These are phyloP conservation scores for Holothuria glaberrima DNA, from an alignment of 35 echinoderm and acorn worm species.

Conservation along the genomic window DNA sequence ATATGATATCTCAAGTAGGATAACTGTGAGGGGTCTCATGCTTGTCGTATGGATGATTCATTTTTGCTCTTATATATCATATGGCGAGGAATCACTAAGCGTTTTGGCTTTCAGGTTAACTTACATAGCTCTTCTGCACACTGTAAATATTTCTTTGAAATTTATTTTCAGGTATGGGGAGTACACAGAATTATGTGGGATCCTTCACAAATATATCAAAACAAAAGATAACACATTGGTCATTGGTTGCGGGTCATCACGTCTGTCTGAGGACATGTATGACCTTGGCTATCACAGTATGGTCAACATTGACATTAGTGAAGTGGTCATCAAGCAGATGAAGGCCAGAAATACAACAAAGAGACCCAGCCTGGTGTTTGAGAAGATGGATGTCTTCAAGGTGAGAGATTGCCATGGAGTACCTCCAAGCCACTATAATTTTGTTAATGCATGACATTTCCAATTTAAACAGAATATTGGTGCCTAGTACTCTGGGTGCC, in stretches of 20 bases:
- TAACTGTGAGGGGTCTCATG: no score
- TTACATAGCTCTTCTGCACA: no score
- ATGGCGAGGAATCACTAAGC: no score
- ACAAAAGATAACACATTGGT: constrained; percentile 61
- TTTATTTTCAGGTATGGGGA: constrained; percentile 82
- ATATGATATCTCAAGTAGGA: no score
- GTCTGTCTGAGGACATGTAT: constrained; percentile 82
- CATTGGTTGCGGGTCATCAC: constrained; percentile 75
- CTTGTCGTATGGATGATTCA: no score
- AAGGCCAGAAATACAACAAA: constrained; percentile 57
- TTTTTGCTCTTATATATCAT: no score
- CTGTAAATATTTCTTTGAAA: not conserved
- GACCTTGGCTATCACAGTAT: constrained; percentile 82
- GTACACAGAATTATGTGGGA: constrained; percentile 66
- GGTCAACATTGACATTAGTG: constrained; percentile 74
- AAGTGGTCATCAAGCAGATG: constrained; percentile 77
- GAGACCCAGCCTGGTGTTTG: constrained; percentile 78
- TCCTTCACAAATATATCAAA: constrained; percentile 90
- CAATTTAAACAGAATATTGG: no score
- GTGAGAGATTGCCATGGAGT: constrained; percentile 39
- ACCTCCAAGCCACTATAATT: no score
- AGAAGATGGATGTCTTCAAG: constrained; percentile 76
- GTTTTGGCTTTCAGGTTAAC: no score
- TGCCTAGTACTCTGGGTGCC: no score
- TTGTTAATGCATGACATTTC: no score